Percentiles rank a stretch among this genome's conserved stretches.
These are phyloP conservation scores for Thermophis baileyi DNA, from an alignment of 2,113 vertebrate species.

Conservation along the genomic window DNA sequence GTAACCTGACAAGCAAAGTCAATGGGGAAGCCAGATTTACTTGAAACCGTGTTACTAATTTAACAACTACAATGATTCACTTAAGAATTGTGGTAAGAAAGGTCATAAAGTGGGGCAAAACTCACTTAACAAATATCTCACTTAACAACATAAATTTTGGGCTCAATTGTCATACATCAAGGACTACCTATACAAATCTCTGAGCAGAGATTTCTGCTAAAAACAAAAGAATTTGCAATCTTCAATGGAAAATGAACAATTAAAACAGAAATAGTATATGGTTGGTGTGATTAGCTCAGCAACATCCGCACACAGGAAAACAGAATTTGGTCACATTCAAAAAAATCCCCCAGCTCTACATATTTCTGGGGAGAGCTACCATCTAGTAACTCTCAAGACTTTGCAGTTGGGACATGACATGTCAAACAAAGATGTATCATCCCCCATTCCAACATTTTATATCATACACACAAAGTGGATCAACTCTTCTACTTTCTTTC, in stretches of 20 bases:
- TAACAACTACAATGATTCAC: too few species aligned
- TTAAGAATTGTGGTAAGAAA: too few species aligned
- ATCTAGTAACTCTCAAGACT: neutral
- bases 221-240: neutral
- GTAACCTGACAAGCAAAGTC: too few species aligned
- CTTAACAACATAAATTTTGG: too few species aligned
- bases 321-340: neutral
- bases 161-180: too few species aligned
- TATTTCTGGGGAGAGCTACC: neutral
- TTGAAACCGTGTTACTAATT: too few species aligned
- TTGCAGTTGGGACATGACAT: neutral
- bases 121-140: too few species aligned
- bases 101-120: too few species aligned
- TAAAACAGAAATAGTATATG: neutral
- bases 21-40: too few species aligned
- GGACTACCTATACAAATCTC: neutral
- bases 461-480: too few species aligned
- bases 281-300: neutral
- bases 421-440: neutral
- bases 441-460: neutral
- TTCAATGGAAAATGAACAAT: neutral
- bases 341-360: neutral
- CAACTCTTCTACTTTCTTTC: neutral
- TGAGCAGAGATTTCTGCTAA: neutral
- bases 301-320: neutral